Conservation (phyloP, 1,140 invertebrate genomes). For the Trachelipus rathkii region DNA sequence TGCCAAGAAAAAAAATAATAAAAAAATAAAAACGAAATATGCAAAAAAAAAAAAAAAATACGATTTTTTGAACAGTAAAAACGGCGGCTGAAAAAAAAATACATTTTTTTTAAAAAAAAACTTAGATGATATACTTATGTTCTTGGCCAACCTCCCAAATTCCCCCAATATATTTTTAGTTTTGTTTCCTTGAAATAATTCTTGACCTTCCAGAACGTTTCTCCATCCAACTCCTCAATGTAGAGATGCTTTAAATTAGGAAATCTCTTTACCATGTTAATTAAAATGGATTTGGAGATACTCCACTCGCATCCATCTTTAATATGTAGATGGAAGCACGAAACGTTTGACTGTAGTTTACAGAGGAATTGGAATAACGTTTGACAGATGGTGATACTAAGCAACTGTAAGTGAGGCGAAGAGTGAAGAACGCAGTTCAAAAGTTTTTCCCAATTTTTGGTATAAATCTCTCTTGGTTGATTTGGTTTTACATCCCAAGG, state of each 20-base stretch:
- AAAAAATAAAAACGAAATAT: no score
- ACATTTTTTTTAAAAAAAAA: no score
- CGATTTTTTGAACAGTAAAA: no score
- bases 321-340: background rate
- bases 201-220: background rate
- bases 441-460: background rate
- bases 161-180: background rate
- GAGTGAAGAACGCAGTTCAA: background rate
- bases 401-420: background rate
- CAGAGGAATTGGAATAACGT: background rate
- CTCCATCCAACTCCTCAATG: background rate
- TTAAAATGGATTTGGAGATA: background rate
- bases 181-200: background rate
- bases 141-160: background rate
- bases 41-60: no score
- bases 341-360: background rate
- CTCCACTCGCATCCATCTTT: background rate
- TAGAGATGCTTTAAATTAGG: background rate
- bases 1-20: no score
- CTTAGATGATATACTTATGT: background rate
- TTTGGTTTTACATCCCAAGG: background rate
- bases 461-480: background rate
- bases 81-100: no score
- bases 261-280: background rate
- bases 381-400: background rate